phyloP scores from a whole-genome alignment of 2,888 invertebrate genomes.

The Pilophorus perplexus region DNA sequence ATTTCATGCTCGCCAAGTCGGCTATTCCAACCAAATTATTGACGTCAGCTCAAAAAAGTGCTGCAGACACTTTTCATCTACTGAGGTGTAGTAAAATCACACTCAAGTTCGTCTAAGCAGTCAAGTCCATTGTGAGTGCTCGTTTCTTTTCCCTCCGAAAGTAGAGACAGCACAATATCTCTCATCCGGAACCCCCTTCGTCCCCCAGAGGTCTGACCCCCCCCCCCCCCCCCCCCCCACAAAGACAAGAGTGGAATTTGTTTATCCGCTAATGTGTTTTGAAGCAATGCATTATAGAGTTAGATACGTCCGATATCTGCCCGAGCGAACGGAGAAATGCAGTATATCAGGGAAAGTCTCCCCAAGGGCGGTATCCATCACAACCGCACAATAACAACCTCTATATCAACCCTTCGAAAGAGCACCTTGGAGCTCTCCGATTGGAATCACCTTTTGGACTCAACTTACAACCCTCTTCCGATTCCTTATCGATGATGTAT shows the following conservation, averaged over 20 bases:
- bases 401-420: constrained; percentile 25
- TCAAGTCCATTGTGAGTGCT: no score
- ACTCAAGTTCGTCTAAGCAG: no score
- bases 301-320: constrained; percentile 38
- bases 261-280: constrained; percentile 40
- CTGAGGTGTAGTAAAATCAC: no score
- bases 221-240: constrained; percentile 9
- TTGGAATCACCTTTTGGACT: constrained; percentile 21
- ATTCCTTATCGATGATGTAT: no score
- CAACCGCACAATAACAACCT: constrained; percentile 37
- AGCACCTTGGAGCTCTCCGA: not conserved
- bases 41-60: no score
- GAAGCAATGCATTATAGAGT: constrained; percentile 40
- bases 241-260: constrained; percentile 31
- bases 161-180: no score
- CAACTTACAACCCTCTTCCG: no score
- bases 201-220: constrained; percentile 11
- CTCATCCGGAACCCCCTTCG: not conserved
- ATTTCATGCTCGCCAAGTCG: no score
- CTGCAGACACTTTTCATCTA: no score
- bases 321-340: constrained; percentile 1
- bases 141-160: no score
- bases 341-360: constrained; percentile 29
- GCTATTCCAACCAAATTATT: no score
- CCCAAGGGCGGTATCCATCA: constrained; percentile 37